A percentile compares a stretch with the other conserved stretches of the same genome.
phyloP scores from a whole-genome alignment of 2,113 vertebrate genomes.

The Chaetodon trifascialis region DNA sequence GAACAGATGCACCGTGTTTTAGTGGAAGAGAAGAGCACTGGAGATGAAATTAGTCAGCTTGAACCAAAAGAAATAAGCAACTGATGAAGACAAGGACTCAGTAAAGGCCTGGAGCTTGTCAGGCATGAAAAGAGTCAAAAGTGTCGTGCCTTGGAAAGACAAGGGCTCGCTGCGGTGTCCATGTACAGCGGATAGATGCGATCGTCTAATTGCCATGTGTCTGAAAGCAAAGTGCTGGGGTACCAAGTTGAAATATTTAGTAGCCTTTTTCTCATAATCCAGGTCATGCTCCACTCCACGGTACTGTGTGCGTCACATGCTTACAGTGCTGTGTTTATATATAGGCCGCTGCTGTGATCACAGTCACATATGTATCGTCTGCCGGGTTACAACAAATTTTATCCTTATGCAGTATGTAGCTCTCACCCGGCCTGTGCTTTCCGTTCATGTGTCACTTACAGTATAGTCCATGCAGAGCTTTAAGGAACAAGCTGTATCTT shows the following conservation, averaged over 20 bases:
- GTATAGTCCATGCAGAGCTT: conserved; percentile 44
- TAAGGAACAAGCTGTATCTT: conserved; percentile 54
- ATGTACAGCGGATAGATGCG: conserved; percentile 12
- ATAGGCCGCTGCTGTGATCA: conserved; percentile 25
- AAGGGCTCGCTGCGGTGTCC: neutral
- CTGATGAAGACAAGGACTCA: neutral
- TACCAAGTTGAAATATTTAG: conserved; percentile 59
- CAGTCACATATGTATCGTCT: neutral
- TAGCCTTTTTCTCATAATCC: conserved; percentile 58
- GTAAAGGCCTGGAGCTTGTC: neutral
- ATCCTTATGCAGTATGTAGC: conserved; percentile 54
- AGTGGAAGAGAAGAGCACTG: conserved; percentile 23
- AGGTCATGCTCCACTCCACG: conserved; percentile 44
- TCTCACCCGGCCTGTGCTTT: conserved; percentile 30
- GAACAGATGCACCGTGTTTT: conserved; percentile 44
- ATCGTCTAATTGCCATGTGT: conserved; percentile 11
- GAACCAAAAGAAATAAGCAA: conserved; percentile 50
- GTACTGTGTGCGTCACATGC: conserved; percentile 42
- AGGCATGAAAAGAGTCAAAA: neutral
- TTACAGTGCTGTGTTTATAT: conserved; percentile 49
- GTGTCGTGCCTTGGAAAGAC: neutral
- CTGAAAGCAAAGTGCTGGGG: conserved; percentile 43
- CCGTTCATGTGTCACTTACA: conserved; percentile 31
- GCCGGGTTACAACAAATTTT: conserved; percentile 20
- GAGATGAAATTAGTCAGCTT: conserved; percentile 33